Evolutionary conservation across 1,140 invertebrate genomes (phyloP).

Genomic region (Metopolophium dirhodum): DNA sequence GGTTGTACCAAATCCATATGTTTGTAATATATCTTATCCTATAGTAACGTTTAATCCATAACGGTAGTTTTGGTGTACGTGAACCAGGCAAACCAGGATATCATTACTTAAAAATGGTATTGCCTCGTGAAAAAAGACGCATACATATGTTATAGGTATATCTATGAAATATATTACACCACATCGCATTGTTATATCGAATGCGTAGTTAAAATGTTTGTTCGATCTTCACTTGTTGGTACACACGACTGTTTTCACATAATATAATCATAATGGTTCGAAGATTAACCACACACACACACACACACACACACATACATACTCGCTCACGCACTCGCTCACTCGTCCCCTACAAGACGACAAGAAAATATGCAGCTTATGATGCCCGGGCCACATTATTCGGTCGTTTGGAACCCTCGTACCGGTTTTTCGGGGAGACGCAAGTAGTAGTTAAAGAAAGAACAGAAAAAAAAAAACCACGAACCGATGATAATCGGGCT

Average conservation of each 20-base stretch:
- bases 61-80: not conserved
- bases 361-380: not conserved
- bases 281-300: not conserved
- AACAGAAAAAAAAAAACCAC: not conserved
- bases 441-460: not conserved
- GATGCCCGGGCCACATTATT: not conserved
- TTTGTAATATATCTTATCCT: too few species aligned
- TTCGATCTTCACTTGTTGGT: not conserved
- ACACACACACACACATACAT: not conserved
- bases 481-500: not conserved
- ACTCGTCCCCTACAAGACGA: not conserved
- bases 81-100: not conserved
- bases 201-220: not conserved
- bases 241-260: not conserved
- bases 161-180: not conserved
- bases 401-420: not conserved
- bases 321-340: not conserved
- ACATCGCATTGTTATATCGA: not conserved
- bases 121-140: not conserved
- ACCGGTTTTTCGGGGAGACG: not conserved
- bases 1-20: not conserved
- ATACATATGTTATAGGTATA: not conserved
- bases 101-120: not conserved
- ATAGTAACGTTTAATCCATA: not conserved
- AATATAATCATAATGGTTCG: not conserved